phyloP scores from a whole-genome alignment of 2,113 vertebrate species.

The Monopterus albus region DNA sequence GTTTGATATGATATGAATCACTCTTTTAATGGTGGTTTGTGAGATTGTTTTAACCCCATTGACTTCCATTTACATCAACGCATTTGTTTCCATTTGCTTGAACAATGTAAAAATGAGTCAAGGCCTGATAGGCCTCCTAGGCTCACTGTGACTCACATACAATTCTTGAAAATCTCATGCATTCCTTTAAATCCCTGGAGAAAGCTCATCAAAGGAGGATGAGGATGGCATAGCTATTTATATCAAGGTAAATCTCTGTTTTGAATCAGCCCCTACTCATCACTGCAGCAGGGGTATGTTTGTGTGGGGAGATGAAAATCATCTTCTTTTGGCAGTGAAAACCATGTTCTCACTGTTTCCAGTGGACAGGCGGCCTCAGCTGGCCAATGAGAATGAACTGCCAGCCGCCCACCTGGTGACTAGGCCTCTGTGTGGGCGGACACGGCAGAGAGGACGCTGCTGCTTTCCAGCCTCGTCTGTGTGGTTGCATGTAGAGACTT shows the following conservation, averaged over 20 bases:
- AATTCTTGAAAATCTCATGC: constrained; percentile 13
- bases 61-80: constrained; percentile 13
- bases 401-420: constrained; percentile 72
- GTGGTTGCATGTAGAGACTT: constrained; percentile 37
- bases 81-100: constrained; percentile 5
- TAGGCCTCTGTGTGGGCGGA: constrained; percentile 64
- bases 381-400: constrained; percentile 60
- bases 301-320: constrained; percentile 58
- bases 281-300: background rate
- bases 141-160: constrained; percentile 24
- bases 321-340: constrained; percentile 52
- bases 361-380: constrained; percentile 48
- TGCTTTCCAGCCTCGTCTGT: constrained; percentile 48
- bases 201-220: constrained; percentile 37
- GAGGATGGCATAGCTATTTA: constrained; percentile 57
- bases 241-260: constrained; percentile 60
- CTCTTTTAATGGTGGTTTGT: constrained; percentile 26
- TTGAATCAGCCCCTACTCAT: constrained; percentile 59
- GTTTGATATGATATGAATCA: constrained; percentile 22
- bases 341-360: constrained; percentile 47
- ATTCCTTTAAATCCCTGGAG: constrained; percentile 30
- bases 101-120: background rate
- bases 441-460: constrained; percentile 45
- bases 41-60: constrained; percentile 17
- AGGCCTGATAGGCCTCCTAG: constrained; percentile 22